Conservation (phyloP, 2,888 invertebrate genomes). For the Drosophila greeni region DNA sequence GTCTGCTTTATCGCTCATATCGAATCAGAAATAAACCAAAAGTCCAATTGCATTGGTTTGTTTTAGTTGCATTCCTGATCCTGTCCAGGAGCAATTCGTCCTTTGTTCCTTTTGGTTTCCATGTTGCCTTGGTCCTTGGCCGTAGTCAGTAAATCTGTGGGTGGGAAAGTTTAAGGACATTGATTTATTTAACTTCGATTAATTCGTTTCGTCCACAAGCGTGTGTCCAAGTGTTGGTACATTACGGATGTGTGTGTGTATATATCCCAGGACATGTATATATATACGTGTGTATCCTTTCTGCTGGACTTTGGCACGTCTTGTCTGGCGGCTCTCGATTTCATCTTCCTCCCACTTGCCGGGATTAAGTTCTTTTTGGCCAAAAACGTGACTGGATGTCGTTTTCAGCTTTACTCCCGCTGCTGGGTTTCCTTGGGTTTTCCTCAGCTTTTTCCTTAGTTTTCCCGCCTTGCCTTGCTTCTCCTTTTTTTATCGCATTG, state of each 20-base stretch:
- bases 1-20: conserved; percentile 3
- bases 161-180: conserved; percentile 74
- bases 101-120: conserved; percentile 12
- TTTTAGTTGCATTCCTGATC: conserved; percentile 8
- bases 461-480: conserved; percentile 14
- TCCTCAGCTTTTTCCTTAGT: conserved; percentile 10
- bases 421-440: neutral
- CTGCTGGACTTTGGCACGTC: conserved; percentile 69
- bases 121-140: conserved; percentile 6
- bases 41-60: conserved; percentile 15
- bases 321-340: conserved; percentile 65
- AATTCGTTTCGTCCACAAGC: conserved; percentile 72
- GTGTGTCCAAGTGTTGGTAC: conserved; percentile 34
- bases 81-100: conserved; percentile 6
- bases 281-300: conserved; percentile 45
- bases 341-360: conserved; percentile 57
- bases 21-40: conserved; percentile 13
- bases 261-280: conserved; percentile 40
- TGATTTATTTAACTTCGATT: conserved; percentile 79
- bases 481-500: conserved; percentile 63
- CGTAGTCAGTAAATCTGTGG: conserved; percentile 66
- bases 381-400: conserved; percentile 74
- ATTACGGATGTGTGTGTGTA: neutral
- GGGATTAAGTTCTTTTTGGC: conserved; percentile 72
- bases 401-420: conserved; percentile 61